These are phyloP conservation scores for Aphaenogaster floridana DNA, from an alignment of 1,140 invertebrate genomes.

Conservation along the genomic window DNA sequence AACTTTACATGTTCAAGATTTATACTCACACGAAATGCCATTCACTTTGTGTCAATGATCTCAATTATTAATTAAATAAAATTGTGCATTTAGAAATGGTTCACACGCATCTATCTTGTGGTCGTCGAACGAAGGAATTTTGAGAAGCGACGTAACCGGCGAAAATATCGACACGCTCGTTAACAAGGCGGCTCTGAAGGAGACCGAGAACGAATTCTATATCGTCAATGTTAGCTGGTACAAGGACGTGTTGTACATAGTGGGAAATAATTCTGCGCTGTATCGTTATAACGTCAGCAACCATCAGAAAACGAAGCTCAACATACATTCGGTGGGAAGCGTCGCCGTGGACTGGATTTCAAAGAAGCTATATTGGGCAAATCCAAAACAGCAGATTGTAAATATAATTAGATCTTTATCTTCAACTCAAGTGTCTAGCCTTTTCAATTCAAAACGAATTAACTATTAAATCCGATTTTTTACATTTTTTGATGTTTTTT, in stretches of 20 bases:
- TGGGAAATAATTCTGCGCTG: constrained; percentile 91
- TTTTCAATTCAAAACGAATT: background rate
- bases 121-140: constrained; percentile 90
- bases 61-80: constrained; percentile 7
- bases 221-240: constrained; percentile 91
- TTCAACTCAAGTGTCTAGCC: background rate
- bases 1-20: background rate
- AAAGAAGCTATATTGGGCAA: constrained; percentile 96
- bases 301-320: constrained; percentile 87
- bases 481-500: background rate
- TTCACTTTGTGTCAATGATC: background rate
- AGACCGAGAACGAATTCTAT: constrained; percentile 85
- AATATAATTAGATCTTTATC: constrained; percentile 74
- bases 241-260: constrained; percentile 90
- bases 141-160: constrained; percentile 92
- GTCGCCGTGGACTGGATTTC: constrained; percentile 96
- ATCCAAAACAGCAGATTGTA: constrained; percentile 93
- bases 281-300: constrained; percentile 91
- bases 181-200: constrained; percentile 87
- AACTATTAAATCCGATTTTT: background rate
- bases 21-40: background rate
- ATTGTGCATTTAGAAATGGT: constrained; percentile 77
- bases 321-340: constrained; percentile 91
- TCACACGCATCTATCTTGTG: constrained; percentile 90
- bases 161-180: constrained; percentile 90